phyloP scores from a whole-genome alignment of 1,140 invertebrate genomes.

The Drosophila suzukii region DNA sequence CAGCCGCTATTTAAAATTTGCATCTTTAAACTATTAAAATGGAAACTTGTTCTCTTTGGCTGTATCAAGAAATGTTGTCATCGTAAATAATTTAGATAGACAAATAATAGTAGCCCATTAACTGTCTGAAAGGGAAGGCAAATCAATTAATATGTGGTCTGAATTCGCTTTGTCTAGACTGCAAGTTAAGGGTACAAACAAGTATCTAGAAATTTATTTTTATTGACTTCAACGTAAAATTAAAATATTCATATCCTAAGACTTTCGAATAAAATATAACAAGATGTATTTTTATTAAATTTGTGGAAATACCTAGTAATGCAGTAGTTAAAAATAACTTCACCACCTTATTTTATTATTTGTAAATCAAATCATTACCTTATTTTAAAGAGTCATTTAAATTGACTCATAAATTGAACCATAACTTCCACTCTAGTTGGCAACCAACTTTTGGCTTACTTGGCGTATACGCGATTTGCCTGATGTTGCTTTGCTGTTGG shows the following conservation, averaged over 20 bases:
- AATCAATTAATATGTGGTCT: conserved; percentile 3
- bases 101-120: conserved; percentile 34
- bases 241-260: too few relatives aligned
- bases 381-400: neutral
- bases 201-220: too few relatives aligned
- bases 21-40: conserved; percentile 79
- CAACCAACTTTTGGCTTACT: conserved; percentile 21
- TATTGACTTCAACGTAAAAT: too few relatives aligned
- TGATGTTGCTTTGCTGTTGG: conserved; percentile 25
- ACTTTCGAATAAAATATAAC: too few relatives aligned
- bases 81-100: conserved; percentile 58
- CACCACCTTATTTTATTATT: neutral
- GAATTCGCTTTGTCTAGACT: neutral
- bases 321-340: too few relatives aligned
- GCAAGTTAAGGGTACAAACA: neutral
- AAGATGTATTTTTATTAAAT: too few relatives aligned
- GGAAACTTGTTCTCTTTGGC: conserved; percentile 42
- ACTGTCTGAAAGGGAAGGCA: conserved; percentile 2
- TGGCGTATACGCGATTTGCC: conserved; percentile 27
- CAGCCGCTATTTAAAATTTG: conserved; percentile 60
- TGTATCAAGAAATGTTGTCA: conserved; percentile 54
- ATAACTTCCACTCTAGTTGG: neutral
- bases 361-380: neutral
- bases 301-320: too few relatives aligned
- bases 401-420: neutral